Percentiles rank a stretch among this genome's conserved stretches.
These are phyloP conservation scores for Drosophila albomicans DNA, from an alignment of 1,140 invertebrate genomes.

Conservation along the genomic window DNA sequence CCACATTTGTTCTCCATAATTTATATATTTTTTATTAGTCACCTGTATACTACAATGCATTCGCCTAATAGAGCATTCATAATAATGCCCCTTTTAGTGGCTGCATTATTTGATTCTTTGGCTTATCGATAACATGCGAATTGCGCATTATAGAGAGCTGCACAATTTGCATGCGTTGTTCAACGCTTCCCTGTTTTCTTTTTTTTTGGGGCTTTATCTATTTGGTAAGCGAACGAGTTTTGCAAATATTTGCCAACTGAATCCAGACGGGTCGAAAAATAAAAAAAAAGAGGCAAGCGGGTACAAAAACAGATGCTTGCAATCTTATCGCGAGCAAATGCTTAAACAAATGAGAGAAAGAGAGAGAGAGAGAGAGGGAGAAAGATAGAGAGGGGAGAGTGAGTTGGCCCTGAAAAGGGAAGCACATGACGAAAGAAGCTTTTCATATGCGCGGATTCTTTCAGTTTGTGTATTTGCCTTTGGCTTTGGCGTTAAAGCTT, in stretches of 20 bases:
- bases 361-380: neutral
- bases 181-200: neutral
- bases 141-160: neutral
- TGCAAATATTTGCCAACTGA: constrained; percentile 38
- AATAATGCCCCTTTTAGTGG: neutral
- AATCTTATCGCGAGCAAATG: constrained; percentile 61
- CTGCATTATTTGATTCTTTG: neutral
- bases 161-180: constrained; percentile 20
- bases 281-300: neutral
- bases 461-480: constrained; percentile 18
- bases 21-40: too few species aligned
- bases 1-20: too few species aligned
- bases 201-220: neutral
- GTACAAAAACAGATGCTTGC: constrained; percentile 11
- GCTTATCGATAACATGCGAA: constrained; percentile 4
- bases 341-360: constrained; percentile 40
- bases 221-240: constrained; percentile 5
- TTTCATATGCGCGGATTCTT: neutral
- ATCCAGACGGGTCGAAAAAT: neutral
- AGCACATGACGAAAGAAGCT: neutral
- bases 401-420: neutral
- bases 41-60: too few species aligned
- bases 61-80: too few species aligned
- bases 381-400: neutral
- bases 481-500: constrained; percentile 39